A percentile compares a stretch with the other conserved stretches of the same genome.
Evolutionary conservation across 1,140 invertebrate species (phyloP).

Genomic region (Zelostemma sp.): DNA sequence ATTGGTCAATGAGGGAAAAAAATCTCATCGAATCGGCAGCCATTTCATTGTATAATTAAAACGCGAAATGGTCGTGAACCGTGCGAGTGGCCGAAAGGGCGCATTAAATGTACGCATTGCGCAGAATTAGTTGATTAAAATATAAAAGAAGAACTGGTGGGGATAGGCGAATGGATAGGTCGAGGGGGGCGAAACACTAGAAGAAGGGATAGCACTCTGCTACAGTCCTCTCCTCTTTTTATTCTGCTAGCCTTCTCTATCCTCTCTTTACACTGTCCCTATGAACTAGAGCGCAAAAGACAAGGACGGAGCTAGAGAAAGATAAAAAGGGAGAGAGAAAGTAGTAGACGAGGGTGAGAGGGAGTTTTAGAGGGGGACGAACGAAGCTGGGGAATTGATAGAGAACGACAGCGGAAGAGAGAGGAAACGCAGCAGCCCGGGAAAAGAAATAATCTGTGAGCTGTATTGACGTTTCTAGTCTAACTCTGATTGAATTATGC

Average conservation of each 20-base stretch:
- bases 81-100: slow-evolving; percentile 60
- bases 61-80: slow-evolving; percentile 63
- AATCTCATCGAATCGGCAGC: slow-evolving; percentile 68
- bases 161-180: slow-evolving; percentile 54
- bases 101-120: slow-evolving; percentile 70
- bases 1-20: slow-evolving; percentile 64
- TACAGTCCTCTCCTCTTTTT: slow-evolving; percentile 49
- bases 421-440: slow-evolving; percentile 65
- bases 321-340: slow-evolving; percentile 24
- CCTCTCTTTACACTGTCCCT: slow-evolving; percentile 43
- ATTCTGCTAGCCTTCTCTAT: slow-evolving; percentile 43
- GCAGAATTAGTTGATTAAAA: slow-evolving; percentile 71
- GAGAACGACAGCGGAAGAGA: slow-evolving; percentile 56
- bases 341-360: slow-evolving; percentile 47
- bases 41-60: slow-evolving; percentile 68
- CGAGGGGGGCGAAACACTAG: slow-evolving; percentile 41
- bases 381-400: slow-evolving; percentile 48
- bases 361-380: slow-evolving; percentile 48
- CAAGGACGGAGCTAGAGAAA: no score
- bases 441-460: slow-evolving; percentile 72
- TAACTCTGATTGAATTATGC: slow-evolving; percentile 72
- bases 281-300: slow-evolving; percentile 33
- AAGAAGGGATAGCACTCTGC: slow-evolving; percentile 43
- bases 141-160: slow-evolving; percentile 67
- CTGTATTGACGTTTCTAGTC: slow-evolving; percentile 72